Percentiles rank a stretch among this genome's conserved stretches.
Conservation (phyloP, 1,140 invertebrate species). For the Drosophila pandora region DNA sequence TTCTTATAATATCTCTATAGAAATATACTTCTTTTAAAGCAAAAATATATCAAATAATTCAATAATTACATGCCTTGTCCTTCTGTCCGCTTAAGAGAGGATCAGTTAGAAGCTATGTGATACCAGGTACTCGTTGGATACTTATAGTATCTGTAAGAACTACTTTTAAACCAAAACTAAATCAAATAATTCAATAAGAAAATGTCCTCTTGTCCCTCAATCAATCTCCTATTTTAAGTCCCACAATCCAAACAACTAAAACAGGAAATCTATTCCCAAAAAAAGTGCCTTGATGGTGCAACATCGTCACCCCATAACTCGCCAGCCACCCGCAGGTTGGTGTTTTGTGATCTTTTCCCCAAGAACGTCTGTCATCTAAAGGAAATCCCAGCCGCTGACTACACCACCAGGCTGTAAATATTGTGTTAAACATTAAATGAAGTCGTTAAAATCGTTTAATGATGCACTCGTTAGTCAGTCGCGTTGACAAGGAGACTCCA, state of each 20-base stretch:
- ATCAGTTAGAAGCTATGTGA: too few species aligned
- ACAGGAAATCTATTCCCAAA: neutral
- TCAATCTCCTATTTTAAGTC: too few species aligned
- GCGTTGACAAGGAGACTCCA: conserved; percentile 51
- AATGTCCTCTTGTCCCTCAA: neutral
- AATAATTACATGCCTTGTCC: too few species aligned
- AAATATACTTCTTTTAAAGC: too few species aligned
- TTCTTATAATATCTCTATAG: too few species aligned
- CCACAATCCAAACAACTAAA: too few species aligned
- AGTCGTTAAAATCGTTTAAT: conserved; percentile 81
- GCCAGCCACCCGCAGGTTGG: neutral
- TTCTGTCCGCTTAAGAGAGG: too few species aligned
- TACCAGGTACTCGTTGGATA: too few species aligned
- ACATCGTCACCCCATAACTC: neutral
- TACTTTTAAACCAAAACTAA: too few species aligned
- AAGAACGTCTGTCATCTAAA: conserved; percentile 7
- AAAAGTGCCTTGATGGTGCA: neutral
- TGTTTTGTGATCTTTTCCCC: neutral
- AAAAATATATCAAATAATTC: too few species aligned
- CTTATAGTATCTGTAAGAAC: too few species aligned
- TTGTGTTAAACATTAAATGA: conserved; percentile 79
- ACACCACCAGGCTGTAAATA: conserved; percentile 58
- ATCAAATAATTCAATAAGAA: too few species aligned
- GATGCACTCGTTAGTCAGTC: conserved; percentile 75
- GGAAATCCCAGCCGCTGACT: conserved; percentile 12